Conservation (phyloP, 2,888 invertebrate genomes). For the Apomyelois bistriatella region DNA sequence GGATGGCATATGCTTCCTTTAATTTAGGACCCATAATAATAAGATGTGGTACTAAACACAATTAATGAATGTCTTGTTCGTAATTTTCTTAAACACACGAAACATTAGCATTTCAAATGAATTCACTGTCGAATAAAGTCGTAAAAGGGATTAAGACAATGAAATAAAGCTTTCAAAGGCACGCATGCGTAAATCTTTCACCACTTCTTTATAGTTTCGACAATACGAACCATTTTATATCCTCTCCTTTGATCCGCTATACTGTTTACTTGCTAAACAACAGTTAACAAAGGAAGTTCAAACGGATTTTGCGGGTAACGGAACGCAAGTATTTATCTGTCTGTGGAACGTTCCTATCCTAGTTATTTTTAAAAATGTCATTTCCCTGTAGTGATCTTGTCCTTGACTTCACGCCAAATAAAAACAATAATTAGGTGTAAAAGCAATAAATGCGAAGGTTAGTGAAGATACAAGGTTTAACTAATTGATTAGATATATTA, state of each 20-base stretch:
- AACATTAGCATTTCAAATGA: not conserved
- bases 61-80: not conserved
- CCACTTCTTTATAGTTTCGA: conserved; percentile 29
- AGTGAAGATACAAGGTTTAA: conserved; percentile 12
- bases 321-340: conserved; percentile 10
- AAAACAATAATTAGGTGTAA: conserved; percentile 22
- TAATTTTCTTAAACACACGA: not conserved
- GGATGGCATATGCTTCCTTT: too few species aligned
- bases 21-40: too few species aligned
- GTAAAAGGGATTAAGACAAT: conserved; percentile 31
- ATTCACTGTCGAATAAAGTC: conserved; percentile 17
- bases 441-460: conserved; percentile 10
- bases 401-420: conserved; percentile 26
- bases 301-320: conserved; percentile 17
- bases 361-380: conserved; percentile 34
- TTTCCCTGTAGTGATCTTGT: conserved; percentile 33
- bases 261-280: conserved; percentile 31
- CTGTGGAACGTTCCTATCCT: conserved; percentile 14
- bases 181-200: conserved; percentile 36
- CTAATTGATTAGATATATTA: conserved; percentile 21
- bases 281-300: conserved; percentile 24
- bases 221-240: conserved; percentile 34
- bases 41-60: too few species aligned
- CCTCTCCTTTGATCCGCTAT: conserved; percentile 39
- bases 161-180: conserved; percentile 26